These are phyloP conservation scores for Cataglyphis albicans DNA, from an alignment of 2,888 invertebrate genomes.

Conservation along the genomic window DNA sequence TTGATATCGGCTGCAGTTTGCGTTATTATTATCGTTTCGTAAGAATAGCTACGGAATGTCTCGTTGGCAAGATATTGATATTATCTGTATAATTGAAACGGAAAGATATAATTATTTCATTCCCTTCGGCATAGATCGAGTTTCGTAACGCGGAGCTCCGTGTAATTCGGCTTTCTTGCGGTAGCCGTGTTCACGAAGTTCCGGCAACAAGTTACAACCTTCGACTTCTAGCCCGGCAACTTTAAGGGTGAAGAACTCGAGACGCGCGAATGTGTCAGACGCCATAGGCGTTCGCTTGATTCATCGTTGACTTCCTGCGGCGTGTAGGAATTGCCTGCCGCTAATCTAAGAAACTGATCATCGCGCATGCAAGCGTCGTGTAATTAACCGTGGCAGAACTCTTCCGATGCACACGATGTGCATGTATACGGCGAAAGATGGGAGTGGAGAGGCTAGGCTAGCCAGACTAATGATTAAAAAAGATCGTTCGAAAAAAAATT, in stretches of 20 bases:
- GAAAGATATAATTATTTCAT: constrained; percentile 52
- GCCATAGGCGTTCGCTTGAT: constrained; percentile 48
- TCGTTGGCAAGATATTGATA: constrained; percentile 26
- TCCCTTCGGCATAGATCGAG: constrained; percentile 24
- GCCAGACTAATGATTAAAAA: not conserved
- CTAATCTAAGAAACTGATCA: constrained; percentile 68
- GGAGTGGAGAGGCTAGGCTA: not conserved
- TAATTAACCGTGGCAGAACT: constrained; percentile 57
- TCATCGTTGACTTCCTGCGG: constrained; percentile 45
- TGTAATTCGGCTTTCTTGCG: constrained; percentile 47
- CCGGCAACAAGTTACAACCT: constrained; percentile 49
- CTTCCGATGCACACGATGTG: constrained; percentile 33
- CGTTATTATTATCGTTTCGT: not conserved
- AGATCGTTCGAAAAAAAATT: not conserved
- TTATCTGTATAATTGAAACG: constrained; percentile 38
- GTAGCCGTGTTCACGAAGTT: constrained; percentile 52
- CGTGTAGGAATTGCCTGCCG: constrained; percentile 33
- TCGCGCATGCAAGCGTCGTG: constrained; percentile 59
- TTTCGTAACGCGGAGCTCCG: constrained; percentile 46
- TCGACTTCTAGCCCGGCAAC: constrained; percentile 50
- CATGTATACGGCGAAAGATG: constrained; percentile 21
- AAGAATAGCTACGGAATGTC: not conserved
- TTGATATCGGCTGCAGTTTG: not conserved
- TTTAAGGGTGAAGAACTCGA: constrained; percentile 62
- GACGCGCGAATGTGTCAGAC: constrained; percentile 52